Base-by-base conservation (phyloP, 2,797 vertebrate species). In the Sebastes vulpes region DNA sequence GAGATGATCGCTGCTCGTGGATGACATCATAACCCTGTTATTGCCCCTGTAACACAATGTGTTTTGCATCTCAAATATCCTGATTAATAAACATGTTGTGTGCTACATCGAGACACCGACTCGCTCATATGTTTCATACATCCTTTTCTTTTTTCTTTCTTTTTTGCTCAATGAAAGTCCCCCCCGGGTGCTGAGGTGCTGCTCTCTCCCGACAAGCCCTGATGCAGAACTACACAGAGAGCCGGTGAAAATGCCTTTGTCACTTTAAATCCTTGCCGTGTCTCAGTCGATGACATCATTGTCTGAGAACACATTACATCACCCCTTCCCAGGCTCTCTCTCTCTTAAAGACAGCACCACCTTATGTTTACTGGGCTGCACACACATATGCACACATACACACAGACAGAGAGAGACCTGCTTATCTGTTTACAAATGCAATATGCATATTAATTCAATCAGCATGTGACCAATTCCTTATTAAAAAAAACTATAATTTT, bases 271-370 rank as follows among this genome's bases (percentile, higher is more conserved):
- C 91, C 92, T 91, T 79, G 86, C 91, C 77, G 83, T 83, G 92
- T 94, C 94, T 95, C 92, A 89, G 91, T 75, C 85, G 92, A 95
- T 96, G 95, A 96, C 95, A 95, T 96, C 95, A 96, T 95, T 93
- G 94, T 95, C 94, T 95, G 94, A 94, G 93, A 95, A 90, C 93
- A 95, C 95, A 96, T 96, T 96, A 96, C 95, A 95, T 96, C 95
- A 96, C 89, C 94, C 89, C 91, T 95, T 95, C 89, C 92, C 87
- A 88, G 91, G 90, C 94, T 89, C 86, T 82, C 92, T 86, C 92
- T 87, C 92, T 91, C 92, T 94, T 93, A 93, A 94, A 95, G 92
- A 94, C 93, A 93, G 91, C 93, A 91, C 89, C 92, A 89, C 94
- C 93, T 94, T 93, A 91, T 94, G 93, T 94, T 92, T 92, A 92